These are phyloP conservation scores for Notothenia rossii DNA, from an alignment of 2,113 vertebrate genomes.

Conservation along the genomic window DNA sequence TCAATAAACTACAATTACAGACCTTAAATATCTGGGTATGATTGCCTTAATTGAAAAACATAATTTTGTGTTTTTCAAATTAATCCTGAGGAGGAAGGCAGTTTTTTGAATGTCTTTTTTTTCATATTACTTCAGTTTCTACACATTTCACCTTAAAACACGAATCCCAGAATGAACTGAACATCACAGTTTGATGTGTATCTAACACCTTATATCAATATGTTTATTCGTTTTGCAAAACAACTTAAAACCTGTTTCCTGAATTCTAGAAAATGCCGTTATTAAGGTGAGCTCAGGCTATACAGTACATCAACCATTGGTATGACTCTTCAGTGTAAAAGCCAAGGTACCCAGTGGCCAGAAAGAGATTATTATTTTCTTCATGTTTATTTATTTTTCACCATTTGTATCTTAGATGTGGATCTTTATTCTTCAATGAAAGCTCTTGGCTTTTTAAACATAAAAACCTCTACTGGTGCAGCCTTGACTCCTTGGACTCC, in stretches of 20 bases:
- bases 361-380: slow-evolving; percentile 45
- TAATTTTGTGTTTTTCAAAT: not conserved
- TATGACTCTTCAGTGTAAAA: slow-evolving; percentile 12
- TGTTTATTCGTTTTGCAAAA: no score
- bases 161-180: not conserved
- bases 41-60: not conserved
- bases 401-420: slow-evolving; percentile 38
- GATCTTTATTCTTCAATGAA: slow-evolving; percentile 41
- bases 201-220: not conserved
- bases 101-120: not conserved
- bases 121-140: not conserved
- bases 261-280: not conserved
- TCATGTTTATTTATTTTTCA: not conserved
- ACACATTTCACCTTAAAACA: not conserved
- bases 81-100: not conserved
- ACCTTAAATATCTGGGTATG: not conserved
- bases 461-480: slow-evolving; percentile 45
- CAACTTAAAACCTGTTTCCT: not conserved
- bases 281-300: not conserved
- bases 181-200: not conserved
- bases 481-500: slow-evolving; percentile 65
- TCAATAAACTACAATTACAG: not conserved
- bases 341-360: slow-evolving; percentile 7
- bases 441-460: slow-evolving; percentile 58
- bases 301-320: not conserved